Base-by-base conservation (phyloP, 2,113 vertebrate genomes). In the Puntigrus tetrazona region DNA sequence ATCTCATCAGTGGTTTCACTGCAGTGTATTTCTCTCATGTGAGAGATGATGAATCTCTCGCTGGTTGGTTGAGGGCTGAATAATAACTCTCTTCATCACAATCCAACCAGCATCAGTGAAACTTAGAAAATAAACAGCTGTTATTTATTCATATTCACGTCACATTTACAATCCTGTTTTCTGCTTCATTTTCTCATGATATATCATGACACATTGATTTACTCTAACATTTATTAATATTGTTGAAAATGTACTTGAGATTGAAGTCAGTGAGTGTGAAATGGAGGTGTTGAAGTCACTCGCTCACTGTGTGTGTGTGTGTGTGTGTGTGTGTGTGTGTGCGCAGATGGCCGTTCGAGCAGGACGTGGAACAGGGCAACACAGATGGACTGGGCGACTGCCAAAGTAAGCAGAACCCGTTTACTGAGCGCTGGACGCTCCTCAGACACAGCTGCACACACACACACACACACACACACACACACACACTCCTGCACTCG, bases 341-440 rank as follows among this genome's bases (percentile, higher is more conserved):
- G 86, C 92, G 93, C 94, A 99, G 98, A 95, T 94, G 96, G 90
- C 89, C 94, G 92, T 98, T 98, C 93, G 97, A 99, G 92, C 98
- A 99, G 94, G 98, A 99, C 93, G 90, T 98, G 92, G 97, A 98
- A 91, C 96, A 93, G 88, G 98, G 97, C 91, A 98, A 97, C 93
- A 99, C 98, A 93, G 98, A 99, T 93, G 98, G 97, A 92, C 95
- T 99, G 93, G 97, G 98, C 91, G 98, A 98, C 94, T 99, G 98
- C 96, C 97, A 98, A 95, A 99, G 98, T 99, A 98, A 99, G 97
- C 95, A 95, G 82, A 89, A 93, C 90, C 88, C 82, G 89, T 86
- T 92, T 92, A 85, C 77, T 88, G 61, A 74, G 82, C 34, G 82
- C 79, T 83, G 80, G 69, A 73, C 67, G 76, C 52, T 41, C 38